Evolutionary conservation across 2,113 vertebrate genomes (phyloP), one percentile per base, ranked within the genome.

Genomic region (Ovis canadensis): DNA sequence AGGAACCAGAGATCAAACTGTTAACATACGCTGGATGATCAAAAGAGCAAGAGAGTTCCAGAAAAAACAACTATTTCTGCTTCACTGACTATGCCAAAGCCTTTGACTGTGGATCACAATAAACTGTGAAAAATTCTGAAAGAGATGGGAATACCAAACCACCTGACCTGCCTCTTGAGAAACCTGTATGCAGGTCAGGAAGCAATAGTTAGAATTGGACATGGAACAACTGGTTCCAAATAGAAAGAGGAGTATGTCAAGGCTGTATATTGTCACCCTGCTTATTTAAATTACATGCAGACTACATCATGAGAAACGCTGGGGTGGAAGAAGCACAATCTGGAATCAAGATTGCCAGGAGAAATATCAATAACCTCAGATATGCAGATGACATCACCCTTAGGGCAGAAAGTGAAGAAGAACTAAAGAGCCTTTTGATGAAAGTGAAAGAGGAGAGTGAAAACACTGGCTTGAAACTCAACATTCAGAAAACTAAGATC

Each of bases 11-110:
- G 33, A 67, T n/a, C 33, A 19, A n/a, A 36, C 5, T 67, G 33
- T 9, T 19, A 67, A 67, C 8, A 21, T 67, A 19, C 0, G 1
- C 33, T 67, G 16, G 7, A 19, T 67, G 10, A 67, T 19, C 33
- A 1, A 36, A 67, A n/a, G 8, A 67, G 8, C 64, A 67, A 19
- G 16, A n/a, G 62, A 67, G 8, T 67, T 67, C 8, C 16, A 67
- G 33, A 21, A 67, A n/a, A 67, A n/a, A n/a, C 4, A 67, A 9
- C 33, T 19, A 67, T n/a, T n/a, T n/a, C 16, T 67, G 29, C 14
- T 62, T 62, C 31, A 62, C 15, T 62, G 33, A 67, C 33, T 67
- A 67, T n/a, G 64, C 16, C 64, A 67, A 67, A 67, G 64, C 64
- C 64, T 67, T 67, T 67, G 64, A 36, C 64, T 67, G 33, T 67